phyloP scores from a whole-genome alignment of 2,797 vertebrate species.

The Neomorphus geoffroyi region DNA sequence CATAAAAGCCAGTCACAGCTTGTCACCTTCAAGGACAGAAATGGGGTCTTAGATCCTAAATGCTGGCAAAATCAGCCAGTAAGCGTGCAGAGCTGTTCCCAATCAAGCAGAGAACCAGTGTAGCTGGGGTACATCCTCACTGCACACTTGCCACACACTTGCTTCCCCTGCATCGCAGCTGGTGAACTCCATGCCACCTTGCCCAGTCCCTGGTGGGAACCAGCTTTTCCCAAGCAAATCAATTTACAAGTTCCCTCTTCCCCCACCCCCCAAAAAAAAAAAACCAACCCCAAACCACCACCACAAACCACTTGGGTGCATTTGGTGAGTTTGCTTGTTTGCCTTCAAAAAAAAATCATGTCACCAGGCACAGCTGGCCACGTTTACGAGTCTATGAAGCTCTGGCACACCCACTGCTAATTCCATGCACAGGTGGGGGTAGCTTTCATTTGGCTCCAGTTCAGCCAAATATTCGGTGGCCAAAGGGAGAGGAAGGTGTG shows the following conservation, averaged over 20 bases:
- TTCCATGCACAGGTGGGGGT: neutral
- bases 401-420: neutral
- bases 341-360: neutral
- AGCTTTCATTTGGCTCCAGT: neutral
- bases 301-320: neutral
- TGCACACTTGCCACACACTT: no score
- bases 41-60: neutral
- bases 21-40: neutral
- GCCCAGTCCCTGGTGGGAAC: neutral
- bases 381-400: neutral
- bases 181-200: accelerated
- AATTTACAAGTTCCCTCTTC: neutral
- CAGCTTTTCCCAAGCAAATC: neutral
- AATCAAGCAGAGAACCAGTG: neutral
- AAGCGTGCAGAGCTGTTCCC: neutral
- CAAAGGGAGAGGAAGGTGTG: slow-evolving; percentile 12
- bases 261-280: no score
- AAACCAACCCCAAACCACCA: accelerated
- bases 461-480: neutral
- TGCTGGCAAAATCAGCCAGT: accelerated
- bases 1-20: neutral
- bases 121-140: neutral
- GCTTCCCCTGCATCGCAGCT: neutral
- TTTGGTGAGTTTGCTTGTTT: neutral
- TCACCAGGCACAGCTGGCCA: neutral